Percentiles rank a stretch among this genome's conserved stretches.
Evolutionary conservation across 2,113 vertebrate genomes (phyloP).

Genomic region (Amphilophus citrinellus): DNA sequence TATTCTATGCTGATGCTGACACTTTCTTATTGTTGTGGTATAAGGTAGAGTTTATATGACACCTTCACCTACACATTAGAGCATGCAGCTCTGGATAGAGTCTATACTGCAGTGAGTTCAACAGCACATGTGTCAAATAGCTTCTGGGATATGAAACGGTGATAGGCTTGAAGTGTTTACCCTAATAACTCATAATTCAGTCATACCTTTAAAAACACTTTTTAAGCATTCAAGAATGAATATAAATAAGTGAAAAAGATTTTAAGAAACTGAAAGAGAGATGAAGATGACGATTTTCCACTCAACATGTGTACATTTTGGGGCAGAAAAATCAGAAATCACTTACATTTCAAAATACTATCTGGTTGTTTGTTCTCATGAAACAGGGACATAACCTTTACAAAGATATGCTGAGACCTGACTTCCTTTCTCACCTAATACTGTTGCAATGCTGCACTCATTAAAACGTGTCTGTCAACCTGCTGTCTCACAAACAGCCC

Average conservation of each 20-base stretch:
- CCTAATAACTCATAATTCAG: rapidly evolving
- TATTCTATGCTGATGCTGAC: neutral
- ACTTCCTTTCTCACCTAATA: constrained; percentile 80
- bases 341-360: constrained; percentile 63
- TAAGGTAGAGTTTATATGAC: neutral
- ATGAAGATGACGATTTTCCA: neutral
- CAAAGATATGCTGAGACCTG: constrained; percentile 74
- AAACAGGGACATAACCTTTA: constrained; percentile 78
- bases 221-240: neutral
- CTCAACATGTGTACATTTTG: constrained; percentile 36
- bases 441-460: constrained; percentile 76
- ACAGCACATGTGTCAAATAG: neutral
- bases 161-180: neutral
- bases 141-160: neutral
- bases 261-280: neutral
- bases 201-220: neutral
- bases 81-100: neutral
- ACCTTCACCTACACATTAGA: neutral
- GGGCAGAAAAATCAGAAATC: constrained; percentile 63
- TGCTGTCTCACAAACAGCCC: constrained; percentile 55
- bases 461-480: constrained; percentile 80
- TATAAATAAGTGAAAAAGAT: neutral
- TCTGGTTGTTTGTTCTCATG: constrained; percentile 70
- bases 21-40: neutral
- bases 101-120: neutral